Conservation (phyloP, 1,140 invertebrate genomes). For the Parapsyche elsis region DNA sequence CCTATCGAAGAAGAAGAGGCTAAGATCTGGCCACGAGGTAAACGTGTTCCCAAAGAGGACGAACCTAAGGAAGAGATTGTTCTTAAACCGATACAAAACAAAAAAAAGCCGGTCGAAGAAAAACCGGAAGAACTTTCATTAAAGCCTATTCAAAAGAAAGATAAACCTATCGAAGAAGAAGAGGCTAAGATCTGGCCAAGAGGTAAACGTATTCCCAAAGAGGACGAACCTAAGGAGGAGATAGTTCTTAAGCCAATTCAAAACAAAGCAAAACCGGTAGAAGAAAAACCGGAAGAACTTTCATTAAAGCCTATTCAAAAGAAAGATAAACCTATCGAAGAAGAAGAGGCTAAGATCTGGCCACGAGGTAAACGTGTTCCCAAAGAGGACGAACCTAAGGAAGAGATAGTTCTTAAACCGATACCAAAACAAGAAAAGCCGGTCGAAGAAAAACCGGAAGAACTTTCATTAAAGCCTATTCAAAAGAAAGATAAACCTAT, state of each 20-base stretch:
- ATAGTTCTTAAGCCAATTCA: constrained; percentile 61
- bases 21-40: constrained; percentile 63
- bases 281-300: constrained; percentile 56
- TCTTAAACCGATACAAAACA: constrained; percentile 52
- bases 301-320: constrained; percentile 38
- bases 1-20: constrained; percentile 58
- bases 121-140: constrained; percentile 58
- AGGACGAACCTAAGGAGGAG: constrained; percentile 60
- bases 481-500: constrained; percentile 39
- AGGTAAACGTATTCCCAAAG: constrained; percentile 59
- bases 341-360: constrained; percentile 55
- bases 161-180: constrained; percentile 59
- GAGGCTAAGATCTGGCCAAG: constrained; percentile 54
- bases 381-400: constrained; percentile 59
- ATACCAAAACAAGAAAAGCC: constrained; percentile 56
- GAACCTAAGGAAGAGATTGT: constrained; percentile 58
- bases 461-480: constrained; percentile 49
- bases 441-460: constrained; percentile 43
- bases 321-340: constrained; percentile 45
- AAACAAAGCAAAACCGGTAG: constrained; percentile 57
- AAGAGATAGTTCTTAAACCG: constrained; percentile 48
- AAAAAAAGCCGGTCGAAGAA: constrained; percentile 59
- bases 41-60: constrained; percentile 61
- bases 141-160: constrained; percentile 57
- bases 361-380: constrained; percentile 57